These are phyloP conservation scores for Brachionus sp. DNA, from an alignment of 1,140 invertebrate species.

Conservation along the genomic window DNA sequence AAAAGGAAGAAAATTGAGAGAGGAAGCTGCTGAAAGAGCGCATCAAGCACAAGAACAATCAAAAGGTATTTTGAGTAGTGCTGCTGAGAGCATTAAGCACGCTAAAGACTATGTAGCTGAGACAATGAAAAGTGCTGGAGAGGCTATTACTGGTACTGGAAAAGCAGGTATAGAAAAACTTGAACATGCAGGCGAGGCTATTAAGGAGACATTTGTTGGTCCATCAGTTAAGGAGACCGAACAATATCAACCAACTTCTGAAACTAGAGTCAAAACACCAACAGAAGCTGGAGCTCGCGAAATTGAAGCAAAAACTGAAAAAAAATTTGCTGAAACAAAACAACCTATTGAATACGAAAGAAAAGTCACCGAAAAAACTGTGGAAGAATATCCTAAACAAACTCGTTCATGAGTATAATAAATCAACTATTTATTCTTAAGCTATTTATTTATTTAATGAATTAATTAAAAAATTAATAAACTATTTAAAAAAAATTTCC, in stretches of 20 bases:
- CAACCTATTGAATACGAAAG: neutral
- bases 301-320: neutral
- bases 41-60: neutral
- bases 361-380: neutral
- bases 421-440: neutral
- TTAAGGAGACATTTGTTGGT: constrained; percentile 18
- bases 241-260: constrained; percentile 13
- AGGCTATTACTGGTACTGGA: constrained; percentile 5
- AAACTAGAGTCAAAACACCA: constrained; percentile 22
- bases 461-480: neutral
- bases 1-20: neutral
- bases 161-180: neutral
- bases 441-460: neutral
- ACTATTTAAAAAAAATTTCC: no score
- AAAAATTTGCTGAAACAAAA: constrained; percentile 11
- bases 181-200: neutral
- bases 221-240: neutral
- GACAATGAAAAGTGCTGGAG: neutral
- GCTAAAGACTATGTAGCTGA: neutral
- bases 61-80: neutral
- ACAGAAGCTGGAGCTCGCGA: neutral
- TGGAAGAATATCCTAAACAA: constrained; percentile 19
- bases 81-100: constrained; percentile 20
- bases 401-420: neutral
- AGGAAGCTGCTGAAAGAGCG: neutral